phyloP scores from a whole-genome alignment of 2,888 invertebrate species.

The Diarsia mendica region DNA sequence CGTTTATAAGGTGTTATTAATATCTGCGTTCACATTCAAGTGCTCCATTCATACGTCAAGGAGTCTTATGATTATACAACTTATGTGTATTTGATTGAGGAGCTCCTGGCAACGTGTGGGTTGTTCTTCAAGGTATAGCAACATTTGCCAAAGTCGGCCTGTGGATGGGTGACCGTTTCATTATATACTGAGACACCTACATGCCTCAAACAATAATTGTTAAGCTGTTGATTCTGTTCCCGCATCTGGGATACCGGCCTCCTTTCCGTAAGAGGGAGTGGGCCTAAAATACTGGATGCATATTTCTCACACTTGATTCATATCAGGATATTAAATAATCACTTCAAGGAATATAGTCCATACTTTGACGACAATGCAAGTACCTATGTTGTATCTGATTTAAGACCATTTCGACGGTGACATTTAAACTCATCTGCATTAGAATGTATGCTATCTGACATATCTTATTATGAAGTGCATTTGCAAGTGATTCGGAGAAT shows the following conservation, averaged over 20 bases:
- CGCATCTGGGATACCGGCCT: background rate
- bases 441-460: background rate
- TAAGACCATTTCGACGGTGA: conserved; percentile 4
- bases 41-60: conserved; percentile 20
- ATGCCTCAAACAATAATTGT: background rate
- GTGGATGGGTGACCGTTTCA: background rate
- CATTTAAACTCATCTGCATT: conserved; percentile 1
- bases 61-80: background rate
- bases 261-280: background rate
- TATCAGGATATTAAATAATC: background rate
- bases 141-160: background rate
- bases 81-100: background rate
- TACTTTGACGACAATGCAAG: background rate
- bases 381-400: too few species aligned
- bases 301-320: background rate
- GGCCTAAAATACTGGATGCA: background rate
- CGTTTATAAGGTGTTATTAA: conserved; percentile 31
- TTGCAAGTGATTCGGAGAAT: conserved; percentile 35
- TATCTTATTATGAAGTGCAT: conserved; percentile 17
- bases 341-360: background rate
- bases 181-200: background rate
- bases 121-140: background rate
- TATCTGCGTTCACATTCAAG: conserved; percentile 27
- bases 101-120: background rate
- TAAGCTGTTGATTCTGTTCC: background rate